Evolutionary conservation across 1,140 invertebrate genomes (phyloP).

Genomic region (Ganaspis sp.): DNA sequence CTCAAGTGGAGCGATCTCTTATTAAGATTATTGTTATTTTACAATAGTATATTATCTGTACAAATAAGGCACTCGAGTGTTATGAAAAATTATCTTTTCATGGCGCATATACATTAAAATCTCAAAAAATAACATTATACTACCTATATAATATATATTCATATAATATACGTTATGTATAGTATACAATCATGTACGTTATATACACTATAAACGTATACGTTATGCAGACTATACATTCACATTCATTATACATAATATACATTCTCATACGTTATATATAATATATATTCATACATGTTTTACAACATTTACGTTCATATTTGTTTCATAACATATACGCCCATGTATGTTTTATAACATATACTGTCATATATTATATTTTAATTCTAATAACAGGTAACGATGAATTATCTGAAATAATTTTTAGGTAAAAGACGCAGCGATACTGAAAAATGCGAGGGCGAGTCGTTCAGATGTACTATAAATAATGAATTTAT

Average conservation of each 20-base stretch:
- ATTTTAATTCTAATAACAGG: constrained; percentile 65
- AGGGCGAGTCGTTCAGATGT: constrained; percentile 70
- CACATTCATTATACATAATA: no score
- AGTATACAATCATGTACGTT: no score
- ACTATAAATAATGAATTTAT: constrained; percentile 75
- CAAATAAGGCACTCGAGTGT: constrained; percentile 73
- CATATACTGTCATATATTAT: constrained; percentile 37
- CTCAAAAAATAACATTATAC: constrained; percentile 69
- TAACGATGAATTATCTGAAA: constrained; percentile 66
- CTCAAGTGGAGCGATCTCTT: constrained; percentile 66
- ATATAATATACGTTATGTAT: neutral
- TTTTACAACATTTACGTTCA: no score
- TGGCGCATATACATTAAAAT: constrained; percentile 68
- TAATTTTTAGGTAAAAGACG: constrained; percentile 60
- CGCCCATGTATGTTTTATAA: no score
- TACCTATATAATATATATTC: constrained; percentile 64
- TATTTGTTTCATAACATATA: no score
- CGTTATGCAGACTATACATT: no score
- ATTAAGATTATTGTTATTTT: constrained; percentile 65
- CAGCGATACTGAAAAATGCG: constrained; percentile 61
- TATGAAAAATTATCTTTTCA: constrained; percentile 63
- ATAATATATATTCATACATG: no score
- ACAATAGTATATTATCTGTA: constrained; percentile 72
- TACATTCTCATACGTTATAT: no score
- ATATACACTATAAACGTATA: no score